phyloP scores from a whole-genome alignment of 1,140 invertebrate species.

The Aphaenogaster floridana region DNA sequence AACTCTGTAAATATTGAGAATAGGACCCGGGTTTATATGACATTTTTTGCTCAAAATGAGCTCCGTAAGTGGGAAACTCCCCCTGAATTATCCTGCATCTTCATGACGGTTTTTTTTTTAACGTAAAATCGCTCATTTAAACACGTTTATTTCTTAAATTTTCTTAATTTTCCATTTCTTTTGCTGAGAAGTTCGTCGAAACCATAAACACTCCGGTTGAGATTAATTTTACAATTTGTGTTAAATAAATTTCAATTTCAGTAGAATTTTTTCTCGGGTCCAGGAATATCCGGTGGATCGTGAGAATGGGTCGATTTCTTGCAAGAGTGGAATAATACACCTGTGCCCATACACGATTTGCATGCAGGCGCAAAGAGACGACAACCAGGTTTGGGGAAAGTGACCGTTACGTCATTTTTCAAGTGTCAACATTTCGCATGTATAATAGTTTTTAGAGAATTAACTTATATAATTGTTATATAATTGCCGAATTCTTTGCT shows the following conservation, averaged over 20 bases:
- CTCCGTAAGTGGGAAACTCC: too few relatives aligned
- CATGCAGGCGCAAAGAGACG: not conserved
- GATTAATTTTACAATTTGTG: too few relatives aligned
- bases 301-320: not conserved
- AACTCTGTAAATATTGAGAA: too few relatives aligned
- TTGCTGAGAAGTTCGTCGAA: not conserved
- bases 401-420: slow-evolving; percentile 14
- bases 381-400: slow-evolving; percentile 4
- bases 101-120: not conserved
- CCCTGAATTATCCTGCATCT: not conserved
- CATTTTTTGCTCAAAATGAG: too few relatives aligned
- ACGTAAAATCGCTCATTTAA: too few relatives aligned
- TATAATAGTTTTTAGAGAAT: not conserved
- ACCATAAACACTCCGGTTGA: not conserved
- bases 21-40: too few relatives aligned
- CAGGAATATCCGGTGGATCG: not conserved
- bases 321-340: not conserved
- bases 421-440: not conserved
- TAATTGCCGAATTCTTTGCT: not conserved
- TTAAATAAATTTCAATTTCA: too few relatives aligned
- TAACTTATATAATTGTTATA: slow-evolving; percentile 14
- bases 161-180: not conserved
- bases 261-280: not conserved
- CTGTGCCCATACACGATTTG: not conserved
- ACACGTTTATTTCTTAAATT: not conserved